Conservation (phyloP, 2,888 invertebrate species). For the Drosophila emarginata region DNA sequence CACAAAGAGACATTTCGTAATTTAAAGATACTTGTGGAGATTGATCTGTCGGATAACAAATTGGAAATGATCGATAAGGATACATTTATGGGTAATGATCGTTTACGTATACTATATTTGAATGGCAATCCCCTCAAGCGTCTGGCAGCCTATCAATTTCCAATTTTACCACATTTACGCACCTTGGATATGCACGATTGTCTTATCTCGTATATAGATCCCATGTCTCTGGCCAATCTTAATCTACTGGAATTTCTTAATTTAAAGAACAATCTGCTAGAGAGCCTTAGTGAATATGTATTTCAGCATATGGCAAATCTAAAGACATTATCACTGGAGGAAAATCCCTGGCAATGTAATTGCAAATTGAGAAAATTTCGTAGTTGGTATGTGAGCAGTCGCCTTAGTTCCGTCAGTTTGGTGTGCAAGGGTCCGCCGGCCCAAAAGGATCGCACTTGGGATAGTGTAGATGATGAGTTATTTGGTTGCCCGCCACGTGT, state of each 20-base stretch:
- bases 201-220: conserved; percentile 88
- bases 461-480: conserved; percentile 88
- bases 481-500: conserved; percentile 93
- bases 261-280: conserved; percentile 91
- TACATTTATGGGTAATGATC: conserved; percentile 92
- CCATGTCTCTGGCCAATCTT: conserved; percentile 89
- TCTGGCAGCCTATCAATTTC: conserved; percentile 90
- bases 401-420: conserved; percentile 89
- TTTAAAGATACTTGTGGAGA: conserved; percentile 92
- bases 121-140: conserved; percentile 91
- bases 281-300: conserved; percentile 86
- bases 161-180: conserved; percentile 90
- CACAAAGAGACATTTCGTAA: conserved; percentile 93
- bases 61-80: conserved; percentile 89
- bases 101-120: conserved; percentile 89
- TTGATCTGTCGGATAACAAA: conserved; percentile 93
- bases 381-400: conserved; percentile 91
- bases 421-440: conserved; percentile 88
- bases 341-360: conserved; percentile 95
- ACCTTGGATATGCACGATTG: conserved; percentile 92
- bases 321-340: conserved; percentile 91
- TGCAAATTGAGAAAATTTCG: conserved; percentile 92
- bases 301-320: conserved; percentile 89
- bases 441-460: conserved; percentile 89
- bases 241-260: conserved; percentile 89